These are phyloP conservation scores for Pantherophis vulpinus DNA, from an alignment of 2,797 vertebrate genomes.

Conservation along the genomic window DNA sequence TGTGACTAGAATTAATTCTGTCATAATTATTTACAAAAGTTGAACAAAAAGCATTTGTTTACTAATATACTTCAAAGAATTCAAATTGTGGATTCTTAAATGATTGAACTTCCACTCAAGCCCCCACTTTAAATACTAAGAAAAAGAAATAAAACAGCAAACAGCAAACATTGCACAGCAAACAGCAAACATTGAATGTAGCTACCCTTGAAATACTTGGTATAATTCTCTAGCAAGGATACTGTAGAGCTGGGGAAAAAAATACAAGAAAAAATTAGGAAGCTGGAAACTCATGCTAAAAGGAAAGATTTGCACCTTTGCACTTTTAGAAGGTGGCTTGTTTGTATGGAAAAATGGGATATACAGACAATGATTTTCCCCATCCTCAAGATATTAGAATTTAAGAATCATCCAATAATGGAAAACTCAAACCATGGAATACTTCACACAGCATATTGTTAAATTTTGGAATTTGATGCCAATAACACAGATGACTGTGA, in stretches of 20 bases:
- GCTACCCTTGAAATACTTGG: background rate
- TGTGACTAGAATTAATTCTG: background rate
- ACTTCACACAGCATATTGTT: background rate
- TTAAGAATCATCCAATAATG: background rate
- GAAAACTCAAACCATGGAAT: background rate
- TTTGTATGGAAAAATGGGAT: background rate
- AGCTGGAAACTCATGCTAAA: background rate
- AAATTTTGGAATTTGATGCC: background rate
- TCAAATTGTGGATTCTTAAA: background rate
- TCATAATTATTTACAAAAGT: background rate
- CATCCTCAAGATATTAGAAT: background rate
- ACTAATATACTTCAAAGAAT: background rate
- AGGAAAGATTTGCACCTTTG: background rate
- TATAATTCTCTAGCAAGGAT: background rate
- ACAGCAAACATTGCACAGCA: background rate
- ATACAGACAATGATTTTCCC: background rate
- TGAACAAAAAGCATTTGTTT: background rate
- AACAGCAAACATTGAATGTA: background rate
- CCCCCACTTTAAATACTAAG: background rate
- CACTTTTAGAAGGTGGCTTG: background rate
- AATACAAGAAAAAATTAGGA: background rate
- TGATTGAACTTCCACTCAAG: background rate
- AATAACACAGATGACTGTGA: background rate
- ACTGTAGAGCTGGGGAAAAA: background rate
- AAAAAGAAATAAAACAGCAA: constrained; percentile 4